Percentiles rank a stretch among this genome's conserved stretches.
Evolutionary conservation across 2,797 vertebrate species (phyloP).

Genomic region (Sphaeramia orbicularis): DNA sequence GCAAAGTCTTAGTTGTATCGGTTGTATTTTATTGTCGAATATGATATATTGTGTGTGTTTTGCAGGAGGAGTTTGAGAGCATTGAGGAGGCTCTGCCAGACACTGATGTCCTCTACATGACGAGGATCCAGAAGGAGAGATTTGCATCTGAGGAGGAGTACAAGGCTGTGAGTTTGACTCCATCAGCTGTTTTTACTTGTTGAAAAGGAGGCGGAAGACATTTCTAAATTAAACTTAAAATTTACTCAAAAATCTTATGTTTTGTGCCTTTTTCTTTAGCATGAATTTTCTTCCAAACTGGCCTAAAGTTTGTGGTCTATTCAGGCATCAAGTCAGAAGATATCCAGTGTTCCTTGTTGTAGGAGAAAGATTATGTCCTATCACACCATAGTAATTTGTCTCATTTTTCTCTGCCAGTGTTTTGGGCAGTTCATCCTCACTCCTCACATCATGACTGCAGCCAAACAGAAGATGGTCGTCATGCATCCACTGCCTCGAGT

Average conservation of each 20-base stretch:
- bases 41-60: neutral
- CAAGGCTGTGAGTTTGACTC: constrained; percentile 84
- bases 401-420: constrained; percentile 81
- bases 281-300: too few species aligned
- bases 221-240: too few species aligned
- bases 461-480: constrained; percentile 98
- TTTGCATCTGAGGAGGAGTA: constrained; percentile 91
- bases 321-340: neutral
- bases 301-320: neutral
- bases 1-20: too few species aligned
- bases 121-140: constrained; percentile 96
- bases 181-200: neutral
- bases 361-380: neutral
- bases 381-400: neutral
- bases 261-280: too few species aligned
- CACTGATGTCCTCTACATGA: constrained; percentile 97
- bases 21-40: neutral
- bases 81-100: constrained; percentile 95
- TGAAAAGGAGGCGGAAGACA: too few species aligned
- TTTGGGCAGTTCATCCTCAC: constrained; percentile 98
- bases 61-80: constrained; percentile 94
- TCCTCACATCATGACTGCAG: constrained; percentile 97
- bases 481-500: constrained; percentile 97
- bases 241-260: too few species aligned
- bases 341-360: neutral